Base-by-base conservation (phyloP, 2,113 vertebrate species). In the Eubucco bourcierii region DNA sequence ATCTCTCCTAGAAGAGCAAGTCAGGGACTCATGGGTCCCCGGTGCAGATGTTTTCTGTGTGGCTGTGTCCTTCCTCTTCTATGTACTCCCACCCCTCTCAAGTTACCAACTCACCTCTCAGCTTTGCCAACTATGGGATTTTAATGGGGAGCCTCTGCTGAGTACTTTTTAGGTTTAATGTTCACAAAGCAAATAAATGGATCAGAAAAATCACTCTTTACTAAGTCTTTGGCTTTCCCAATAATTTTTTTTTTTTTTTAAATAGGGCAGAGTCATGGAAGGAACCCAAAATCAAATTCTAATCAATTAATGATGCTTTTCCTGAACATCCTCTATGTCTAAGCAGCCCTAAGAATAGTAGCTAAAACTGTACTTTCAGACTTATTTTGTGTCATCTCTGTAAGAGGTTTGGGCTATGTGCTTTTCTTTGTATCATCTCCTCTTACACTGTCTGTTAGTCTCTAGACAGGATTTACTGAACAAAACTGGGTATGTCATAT, bases 1-100 rank as follows among this genome's bases (percentile, higher is more conserved):
- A 82, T 93, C 80, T 84, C 59, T 78, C 46, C 59, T 50, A 28
- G 70, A 68, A 72, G 34, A 90, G 29, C 0, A 2, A 94, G 68
- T 37, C 75, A 9, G 78, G 37, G 76, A 77, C 64, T 74, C 7
- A 0, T 2, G 33, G 67, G 61, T 71, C 46, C 65, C 83, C 2
- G 1, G 5, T 1, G 10, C 2, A 5, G 56, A 59, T 70, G 33
- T 84, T 90, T 80, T 24, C 24, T 74, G 72, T 0, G 0, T 1
- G n/a, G 31, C 56, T 76, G 39, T 13, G 0, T 82, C 39, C 47
- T 66, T 53, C 15, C 20, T 73, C 46, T 83, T 60, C 29, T 0
- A 0, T 34, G 19, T 47, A 14, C 7, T 20, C 7, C 15, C 27
- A 34, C 46, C 4, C 25, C 19, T 2, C 7, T 52, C 50, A 23